A percentile compares a stretch with the other conserved stretches of the same genome.
These are phyloP conservation scores for Rhodeus uyekii DNA, from an alignment of 2,797 vertebrate genomes.

Conservation along the genomic window DNA sequence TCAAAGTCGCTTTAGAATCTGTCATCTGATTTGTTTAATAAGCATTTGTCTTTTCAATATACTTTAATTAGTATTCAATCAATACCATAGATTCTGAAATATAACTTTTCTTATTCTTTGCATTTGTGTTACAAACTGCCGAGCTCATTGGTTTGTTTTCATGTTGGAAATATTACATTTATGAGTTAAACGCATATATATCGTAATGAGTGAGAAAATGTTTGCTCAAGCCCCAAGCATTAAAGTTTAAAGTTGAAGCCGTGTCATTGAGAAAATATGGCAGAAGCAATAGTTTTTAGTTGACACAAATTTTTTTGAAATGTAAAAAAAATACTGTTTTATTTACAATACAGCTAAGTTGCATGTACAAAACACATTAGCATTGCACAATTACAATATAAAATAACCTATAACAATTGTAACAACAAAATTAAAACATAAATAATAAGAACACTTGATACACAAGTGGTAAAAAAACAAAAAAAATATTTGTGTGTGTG, in stretches of 20 bases:
- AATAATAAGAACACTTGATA: too few species aligned
- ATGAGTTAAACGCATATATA: too few species aligned
- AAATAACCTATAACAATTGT: background rate
- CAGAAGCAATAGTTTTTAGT: background rate
- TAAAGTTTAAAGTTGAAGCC: too few species aligned
- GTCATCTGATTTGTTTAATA: background rate
- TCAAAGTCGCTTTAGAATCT: background rate
- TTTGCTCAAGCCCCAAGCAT: too few species aligned
- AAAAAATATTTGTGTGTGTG: too few species aligned
- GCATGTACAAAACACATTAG: background rate
- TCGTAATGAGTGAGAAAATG: too few species aligned
- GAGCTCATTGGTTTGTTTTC: too few species aligned
- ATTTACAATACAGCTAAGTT: background rate
- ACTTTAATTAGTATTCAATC: background rate
- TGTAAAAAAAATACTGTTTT: background rate
- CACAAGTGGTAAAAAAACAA: too few species aligned
- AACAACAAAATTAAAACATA: background rate
- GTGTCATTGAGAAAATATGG: background rate
- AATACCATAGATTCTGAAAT: background rate
- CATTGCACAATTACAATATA: background rate
- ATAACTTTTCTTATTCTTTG: too few species aligned
- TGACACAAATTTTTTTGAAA: background rate
- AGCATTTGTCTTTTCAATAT: background rate
- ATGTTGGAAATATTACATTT: too few species aligned
- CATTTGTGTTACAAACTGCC: background rate